Evolutionary conservation across 2,797 vertebrate species (phyloP).

Genomic region (Oophaga sylvatica): DNA sequence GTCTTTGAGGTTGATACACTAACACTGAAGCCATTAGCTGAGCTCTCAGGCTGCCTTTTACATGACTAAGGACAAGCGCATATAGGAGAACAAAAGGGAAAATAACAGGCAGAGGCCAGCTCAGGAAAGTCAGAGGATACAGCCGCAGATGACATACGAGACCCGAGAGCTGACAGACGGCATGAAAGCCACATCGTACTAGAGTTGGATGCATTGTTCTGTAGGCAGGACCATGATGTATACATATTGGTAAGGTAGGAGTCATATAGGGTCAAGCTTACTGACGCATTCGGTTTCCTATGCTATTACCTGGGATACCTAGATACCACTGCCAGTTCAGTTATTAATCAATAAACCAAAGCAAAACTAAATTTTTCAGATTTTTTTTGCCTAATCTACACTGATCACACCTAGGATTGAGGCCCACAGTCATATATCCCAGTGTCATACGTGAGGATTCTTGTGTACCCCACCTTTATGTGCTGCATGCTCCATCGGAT

Average conservation of each 20-base stretch:
- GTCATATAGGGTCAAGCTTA: no score
- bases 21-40: background rate
- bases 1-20: no score
- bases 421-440: background rate
- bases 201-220: no score
- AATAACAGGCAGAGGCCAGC: background rate
- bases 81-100: constrained; percentile 3
- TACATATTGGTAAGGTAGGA: background rate
- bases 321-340: no score
- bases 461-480: background rate
- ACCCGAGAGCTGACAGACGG: background rate
- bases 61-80: background rate
- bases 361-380: no score
- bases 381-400: no score
- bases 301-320: no score
- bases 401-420: background rate
- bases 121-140: constrained; percentile 7
- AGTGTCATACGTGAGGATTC: background rate
- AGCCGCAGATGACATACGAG: background rate
- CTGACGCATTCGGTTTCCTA: no score
- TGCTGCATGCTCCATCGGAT: background rate
- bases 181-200: background rate
- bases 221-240: background rate
- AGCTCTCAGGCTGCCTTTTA: background rate
- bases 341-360: no score